Base-by-base conservation (phyloP, 2,113 vertebrate genomes). In the Anguilla japonica region DNA sequence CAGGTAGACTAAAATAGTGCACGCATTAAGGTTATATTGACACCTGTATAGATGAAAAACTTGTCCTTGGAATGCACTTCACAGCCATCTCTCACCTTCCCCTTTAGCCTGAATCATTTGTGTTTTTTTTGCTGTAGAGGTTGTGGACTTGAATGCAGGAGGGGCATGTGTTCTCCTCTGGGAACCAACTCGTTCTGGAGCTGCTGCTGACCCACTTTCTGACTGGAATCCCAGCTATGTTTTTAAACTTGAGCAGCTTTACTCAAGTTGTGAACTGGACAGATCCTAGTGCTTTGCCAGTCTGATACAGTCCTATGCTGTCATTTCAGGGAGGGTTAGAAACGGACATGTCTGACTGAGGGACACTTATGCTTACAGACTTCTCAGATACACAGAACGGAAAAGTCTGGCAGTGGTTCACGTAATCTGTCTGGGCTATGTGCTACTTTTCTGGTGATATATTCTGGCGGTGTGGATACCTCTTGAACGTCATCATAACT, bases 121-220 rank as follows among this genome's bases (percentile, higher is more conserved):
- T 75, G 71, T 13, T 13, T 13, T 63, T n/a, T 75, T 75, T 22
- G n/a, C 29, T 2, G 71, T 34, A 75, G 71, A 75, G 71, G n/a
- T 34, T 75, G n/a, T 75, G 26, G n/a, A 75, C 71, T n/a, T 29
- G 71, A n/a, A 29, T 75, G n/a, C 71, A n/a, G 71, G 71, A 34
- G 71, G 26, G 71, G 71, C 71, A 3, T 67, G 5, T 71, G 71
- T 13, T 34, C 71, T 75, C n/a, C 7, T 34, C 71, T 29, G 71
- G 71, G 71, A 75, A 34, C n/a, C 26, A 26, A 75, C 26, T 34
- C 71, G 0, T 34, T 71, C 18, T 60, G 57, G 63, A 71, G 63
- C 26, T 75, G 71, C n/a, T n/a, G 29, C 71, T 75, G 71, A 75
- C 71, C 71, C 71, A 75, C 71, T 75, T 75, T 75, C 71, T 75